phyloP scores from a whole-genome alignment of 2,888 invertebrate species.

The Dynastes tityus region DNA sequence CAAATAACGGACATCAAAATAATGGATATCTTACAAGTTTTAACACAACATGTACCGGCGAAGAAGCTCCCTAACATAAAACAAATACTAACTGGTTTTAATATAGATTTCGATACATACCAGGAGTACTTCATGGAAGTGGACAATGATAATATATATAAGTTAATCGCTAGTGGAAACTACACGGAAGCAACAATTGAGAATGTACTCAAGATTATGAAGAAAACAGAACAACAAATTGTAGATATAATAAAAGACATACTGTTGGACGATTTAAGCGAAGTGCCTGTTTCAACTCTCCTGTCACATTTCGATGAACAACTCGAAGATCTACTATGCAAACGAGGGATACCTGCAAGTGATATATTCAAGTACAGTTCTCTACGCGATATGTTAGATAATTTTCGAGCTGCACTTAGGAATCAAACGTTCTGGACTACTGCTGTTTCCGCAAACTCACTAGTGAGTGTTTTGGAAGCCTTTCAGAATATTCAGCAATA shows the following conservation, averaged over 20 bases:
- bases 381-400: constrained; percentile 44
- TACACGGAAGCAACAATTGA: constrained; percentile 50
- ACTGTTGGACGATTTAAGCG: not conserved
- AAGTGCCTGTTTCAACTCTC: not conserved
- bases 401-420: constrained; percentile 49
- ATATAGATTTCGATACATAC: constrained; percentile 50
- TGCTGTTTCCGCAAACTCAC: constrained; percentile 39
- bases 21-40: constrained; percentile 32
- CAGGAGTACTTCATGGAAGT: constrained; percentile 36
- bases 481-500: not conserved
- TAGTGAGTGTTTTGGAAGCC: constrained; percentile 48
- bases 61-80: constrained; percentile 35
- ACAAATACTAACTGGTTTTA: constrained; percentile 46
- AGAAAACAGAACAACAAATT: constrained; percentile 47
- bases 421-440: constrained; percentile 49
- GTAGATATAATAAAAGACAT: constrained; percentile 33
- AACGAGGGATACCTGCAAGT: not conserved
- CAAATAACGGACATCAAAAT: not conserved
- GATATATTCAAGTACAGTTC: not conserved
- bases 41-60: constrained; percentile 43
- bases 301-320: constrained; percentile 19
- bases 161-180: constrained; percentile 52
- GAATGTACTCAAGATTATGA: constrained; percentile 38
- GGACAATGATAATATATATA: constrained; percentile 46
- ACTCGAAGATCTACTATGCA: constrained; percentile 44